These are phyloP conservation scores for Toxotes jaculatrix DNA, from an alignment of 2,113 vertebrate species.

Conservation along the genomic window DNA sequence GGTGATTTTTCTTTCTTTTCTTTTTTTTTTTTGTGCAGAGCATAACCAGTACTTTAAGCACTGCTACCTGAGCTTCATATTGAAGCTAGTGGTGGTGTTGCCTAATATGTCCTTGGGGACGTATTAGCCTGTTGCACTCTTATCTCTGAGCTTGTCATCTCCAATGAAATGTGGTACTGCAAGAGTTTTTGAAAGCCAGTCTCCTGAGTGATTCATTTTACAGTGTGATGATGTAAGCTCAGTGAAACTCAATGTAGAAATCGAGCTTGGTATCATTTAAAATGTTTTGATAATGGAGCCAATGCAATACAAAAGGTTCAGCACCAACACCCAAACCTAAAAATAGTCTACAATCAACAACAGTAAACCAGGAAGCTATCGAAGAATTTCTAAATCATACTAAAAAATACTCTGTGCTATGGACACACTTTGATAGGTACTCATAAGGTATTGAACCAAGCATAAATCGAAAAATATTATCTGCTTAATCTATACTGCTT, in stretches of 20 bases:
- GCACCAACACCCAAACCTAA: not conserved
- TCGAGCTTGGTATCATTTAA: not conserved
- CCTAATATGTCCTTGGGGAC: conserved; percentile 20
- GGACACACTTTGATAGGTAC: no score
- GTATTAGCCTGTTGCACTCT: conserved; percentile 30
- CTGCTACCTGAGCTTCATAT: not conserved
- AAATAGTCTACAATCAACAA: not conserved
- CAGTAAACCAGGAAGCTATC: not conserved
- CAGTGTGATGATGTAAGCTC: conserved; percentile 20
- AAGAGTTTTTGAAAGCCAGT: conserved; percentile 56
- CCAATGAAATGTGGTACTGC: conserved; percentile 58
- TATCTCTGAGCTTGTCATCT: conserved; percentile 29
- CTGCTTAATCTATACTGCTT: not conserved
- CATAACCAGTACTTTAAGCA: not conserved
- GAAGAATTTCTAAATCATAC: no score
- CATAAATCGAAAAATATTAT: not conserved
- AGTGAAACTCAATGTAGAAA: not conserved
- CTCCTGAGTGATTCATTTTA: conserved; percentile 20
- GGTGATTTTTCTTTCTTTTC: not conserved
- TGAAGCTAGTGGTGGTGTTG: conserved; percentile 12
- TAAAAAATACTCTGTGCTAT: no score
- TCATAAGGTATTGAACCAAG: not conserved
- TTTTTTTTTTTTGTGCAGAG: conserved; percentile 15
- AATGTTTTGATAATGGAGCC: not conserved
- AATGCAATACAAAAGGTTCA: not conserved